Conservation (phyloP, 2,888 invertebrate genomes). For the Syrphus vitripennis region DNA sequence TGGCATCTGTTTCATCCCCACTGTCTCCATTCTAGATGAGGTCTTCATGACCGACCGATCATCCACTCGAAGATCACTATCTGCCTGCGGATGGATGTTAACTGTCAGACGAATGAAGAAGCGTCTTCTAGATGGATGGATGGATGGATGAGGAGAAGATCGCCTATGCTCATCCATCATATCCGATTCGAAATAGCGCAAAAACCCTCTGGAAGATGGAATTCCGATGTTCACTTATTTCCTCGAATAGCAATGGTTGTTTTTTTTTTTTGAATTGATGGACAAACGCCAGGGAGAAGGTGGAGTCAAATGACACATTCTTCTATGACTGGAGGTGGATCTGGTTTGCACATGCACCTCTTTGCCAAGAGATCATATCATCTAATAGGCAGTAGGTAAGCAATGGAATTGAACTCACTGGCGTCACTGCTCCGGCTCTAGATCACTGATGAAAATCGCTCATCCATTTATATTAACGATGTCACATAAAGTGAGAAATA, state of each 20-base stretch:
- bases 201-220: constrained; percentile 7
- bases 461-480: constrained; percentile 63
- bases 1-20: constrained; percentile 39
- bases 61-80: constrained; percentile 49
- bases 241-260: constrained; percentile 2
- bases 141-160: constrained; percentile 39
- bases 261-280: constrained; percentile 30
- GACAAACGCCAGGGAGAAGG: constrained; percentile 41
- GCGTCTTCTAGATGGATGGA: constrained; percentile 9
- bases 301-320: constrained; percentile 41
- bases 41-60: constrained; percentile 37
- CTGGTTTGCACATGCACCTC: constrained; percentile 6
- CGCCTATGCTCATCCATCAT: constrained; percentile 64
- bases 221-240: constrained; percentile 40
- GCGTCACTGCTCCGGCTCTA: constrained; percentile 33
- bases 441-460: constrained; percentile 43
- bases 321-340: constrained; percentile 12
- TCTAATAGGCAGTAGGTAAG: background rate
- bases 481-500: constrained; percentile 70
- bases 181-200: constrained; percentile 43
- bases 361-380: constrained; percentile 6
- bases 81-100: constrained; percentile 50
- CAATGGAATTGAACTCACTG: constrained; percentile 32
- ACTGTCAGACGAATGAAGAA: constrained; percentile 35
- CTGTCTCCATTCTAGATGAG: constrained; percentile 14